Base-by-base conservation (phyloP, 1,140 invertebrate species). In the Nebria ingens region DNA sequence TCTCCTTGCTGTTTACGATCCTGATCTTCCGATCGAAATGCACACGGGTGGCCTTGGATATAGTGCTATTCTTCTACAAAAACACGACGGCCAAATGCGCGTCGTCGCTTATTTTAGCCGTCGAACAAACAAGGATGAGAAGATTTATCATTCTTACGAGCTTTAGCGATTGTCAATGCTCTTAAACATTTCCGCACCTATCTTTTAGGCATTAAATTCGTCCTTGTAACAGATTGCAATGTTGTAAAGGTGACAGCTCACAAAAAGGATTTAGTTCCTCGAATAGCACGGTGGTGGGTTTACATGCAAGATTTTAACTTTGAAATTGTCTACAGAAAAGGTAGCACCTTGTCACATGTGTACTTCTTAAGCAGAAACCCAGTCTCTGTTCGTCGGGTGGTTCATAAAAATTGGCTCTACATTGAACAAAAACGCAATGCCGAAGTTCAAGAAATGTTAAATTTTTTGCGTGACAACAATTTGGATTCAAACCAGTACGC, bases 301-400 rank as follows among this genome's bases (percentile, higher is more conserved):
- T 66, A 59, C 58, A 56, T 73, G 25, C 69, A 73, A 55, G 66
- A 71, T 51, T 71, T 63, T 50, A 6, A 65, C 12, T 72, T 71
- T 54, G 62, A 51, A 12, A 58, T 66, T 15, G 64, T 63, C 9
- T 67, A 70, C 53, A 58, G 65, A 51, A 59, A 63, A 34, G 2
- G 67, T 50, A 15, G 9, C 6, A 40, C 3, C 6, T 21, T 20
- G 3, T 17, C 19, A 11, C 34, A 56, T 49, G 56, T 56, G 12
- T 53, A 58, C 25, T 13, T 6, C 20, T 40, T 58, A 2, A 56
- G 55, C 21, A 13, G 49, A 55, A 56, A 57, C 42, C 52, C 49
- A 50, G 3, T 17, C 15, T 17, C 25, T 21, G 6, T 57, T 42
- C 56, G 51, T 52, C n/a, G 6, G n/a, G 25, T 34, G n/a, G n/a